Conservation (phyloP, 2,797 vertebrate genomes). For the Orestias chungarensis region DNA sequence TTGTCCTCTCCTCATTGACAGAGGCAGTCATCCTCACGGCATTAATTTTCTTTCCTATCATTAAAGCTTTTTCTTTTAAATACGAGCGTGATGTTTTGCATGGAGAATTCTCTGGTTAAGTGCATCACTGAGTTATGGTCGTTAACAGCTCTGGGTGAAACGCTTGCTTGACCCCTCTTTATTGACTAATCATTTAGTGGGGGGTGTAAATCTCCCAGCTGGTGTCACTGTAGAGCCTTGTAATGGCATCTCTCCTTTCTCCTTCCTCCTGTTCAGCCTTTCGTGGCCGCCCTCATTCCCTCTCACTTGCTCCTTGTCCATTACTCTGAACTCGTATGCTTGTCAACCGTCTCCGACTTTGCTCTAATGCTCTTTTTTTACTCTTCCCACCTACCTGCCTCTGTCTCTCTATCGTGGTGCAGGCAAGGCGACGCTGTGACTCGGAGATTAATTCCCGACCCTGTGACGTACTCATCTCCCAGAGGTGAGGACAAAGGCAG, state of each 20-base stretch:
- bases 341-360: conserved; percentile 27
- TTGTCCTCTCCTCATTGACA: conserved; percentile 75
- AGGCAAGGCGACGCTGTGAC: conserved; percentile 89
- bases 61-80: conserved; percentile 77
- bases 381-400: conserved; percentile 24
- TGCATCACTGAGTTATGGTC: conserved; percentile 80
- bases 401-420: conserved; percentile 29
- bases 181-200: conserved; percentile 82
- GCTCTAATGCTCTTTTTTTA: conserved; percentile 26
- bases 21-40: conserved; percentile 75
- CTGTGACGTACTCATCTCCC: conserved; percentile 85
- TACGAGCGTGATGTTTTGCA: conserved; percentile 76
- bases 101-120: conserved; percentile 77
- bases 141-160: conserved; percentile 80
- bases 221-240: conserved; percentile 73
- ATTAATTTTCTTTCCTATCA: conserved; percentile 75
- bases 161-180: conserved; percentile 79
- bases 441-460: conserved; percentile 84
- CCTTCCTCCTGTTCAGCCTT: conserved; percentile 64
- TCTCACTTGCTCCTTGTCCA: conserved; percentile 42
- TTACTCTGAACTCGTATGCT: conserved; percentile 52
- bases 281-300: conserved; percentile 59
- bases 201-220: conserved; percentile 77
- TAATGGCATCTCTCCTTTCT: conserved; percentile 70
- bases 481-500: conserved; percentile 83